These are phyloP conservation scores for Harpegnathos saltator DNA, from an alignment of 1,140 invertebrate genomes.

Conservation along the genomic window DNA sequence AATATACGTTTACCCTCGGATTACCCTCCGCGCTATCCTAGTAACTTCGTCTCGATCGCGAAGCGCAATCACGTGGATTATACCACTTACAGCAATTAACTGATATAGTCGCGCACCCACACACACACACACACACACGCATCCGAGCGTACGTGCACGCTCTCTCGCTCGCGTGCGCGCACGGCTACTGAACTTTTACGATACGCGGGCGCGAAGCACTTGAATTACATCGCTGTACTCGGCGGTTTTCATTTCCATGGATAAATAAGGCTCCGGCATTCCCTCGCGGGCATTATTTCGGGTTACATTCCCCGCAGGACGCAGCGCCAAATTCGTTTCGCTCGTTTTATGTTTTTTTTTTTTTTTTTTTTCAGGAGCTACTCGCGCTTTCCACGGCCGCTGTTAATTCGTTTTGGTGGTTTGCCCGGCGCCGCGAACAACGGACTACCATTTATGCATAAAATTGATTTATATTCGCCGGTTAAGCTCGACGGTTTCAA, in stretches of 20 bases:
- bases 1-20: neutral
- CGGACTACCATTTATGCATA: constrained; percentile 15
- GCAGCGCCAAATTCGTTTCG: constrained; percentile 57
- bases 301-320: constrained; percentile 60
- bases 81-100: constrained; percentile 4
- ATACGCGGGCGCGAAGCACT: neutral
- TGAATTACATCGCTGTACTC: constrained; percentile 38
- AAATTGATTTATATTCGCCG: constrained; percentile 51
- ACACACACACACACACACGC: neutral
- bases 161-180: too few relatives aligned
- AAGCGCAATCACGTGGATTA: neutral
- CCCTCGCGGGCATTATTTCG: constrained; percentile 41
- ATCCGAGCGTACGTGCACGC: too few relatives aligned
- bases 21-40: neutral
- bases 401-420: constrained; percentile 54
- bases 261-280: constrained; percentile 60
- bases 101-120: neutral
- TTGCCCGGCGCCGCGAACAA: constrained; percentile 27
- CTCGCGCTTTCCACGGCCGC: constrained; percentile 24
- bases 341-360: constrained; percentile 54
- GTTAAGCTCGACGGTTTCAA: constrained; percentile 26
- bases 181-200: constrained; percentile 8
- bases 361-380: neutral
- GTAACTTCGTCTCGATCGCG: constrained; percentile 10
- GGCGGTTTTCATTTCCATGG: constrained; percentile 42